Evolutionary conservation across 35 echinoderm and acorn worm genomes (phyloP).

Genomic region (Patiria miniata): DNA sequence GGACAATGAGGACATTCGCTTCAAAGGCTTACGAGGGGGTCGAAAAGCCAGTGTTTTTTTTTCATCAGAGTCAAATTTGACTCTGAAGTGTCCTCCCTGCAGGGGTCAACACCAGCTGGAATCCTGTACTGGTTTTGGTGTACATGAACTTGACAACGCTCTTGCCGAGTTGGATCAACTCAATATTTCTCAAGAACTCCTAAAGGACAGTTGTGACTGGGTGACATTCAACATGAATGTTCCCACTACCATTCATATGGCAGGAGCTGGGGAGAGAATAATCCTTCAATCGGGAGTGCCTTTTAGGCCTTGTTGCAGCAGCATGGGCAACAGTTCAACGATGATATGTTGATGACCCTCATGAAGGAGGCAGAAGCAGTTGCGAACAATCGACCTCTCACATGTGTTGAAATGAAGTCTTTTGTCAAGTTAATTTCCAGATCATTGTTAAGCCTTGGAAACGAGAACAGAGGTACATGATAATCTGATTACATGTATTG

Average conservation of each 20-base stretch:
- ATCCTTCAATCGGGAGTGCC: slow-evolving; percentile 37
- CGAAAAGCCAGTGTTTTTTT: no score
- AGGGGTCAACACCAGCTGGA: not conserved
- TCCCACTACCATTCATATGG: slow-evolving; percentile 68
- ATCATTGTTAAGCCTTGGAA: no score
- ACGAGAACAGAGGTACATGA: no score
- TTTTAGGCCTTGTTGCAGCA: slow-evolving; percentile 44
- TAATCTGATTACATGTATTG: not conserved
- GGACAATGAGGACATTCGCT: not conserved
- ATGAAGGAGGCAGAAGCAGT: slow-evolving; percentile 71
- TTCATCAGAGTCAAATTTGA: no score
- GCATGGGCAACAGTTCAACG: slow-evolving; percentile 51
- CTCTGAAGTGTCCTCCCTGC: no score
- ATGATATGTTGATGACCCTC: slow-evolving; percentile 66
- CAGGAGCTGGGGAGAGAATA: slow-evolving; percentile 60
- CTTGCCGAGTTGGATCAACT: slow-evolving; percentile 40
- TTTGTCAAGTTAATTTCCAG: no score
- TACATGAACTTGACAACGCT: slow-evolving; percentile 41
- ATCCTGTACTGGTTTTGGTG: not conserved
- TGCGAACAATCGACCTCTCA: slow-evolving; percentile 73
- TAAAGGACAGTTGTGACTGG: slow-evolving; percentile 63
- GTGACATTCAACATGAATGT: slow-evolving; percentile 69
- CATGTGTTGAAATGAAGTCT: slow-evolving; percentile 46
- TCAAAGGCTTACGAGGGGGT: not conserved
- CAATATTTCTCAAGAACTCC: slow-evolving; percentile 32